Evolutionary conservation across 2,888 invertebrate species (phyloP).

Genomic region (Hirtodrosophila cameraria): DNA sequence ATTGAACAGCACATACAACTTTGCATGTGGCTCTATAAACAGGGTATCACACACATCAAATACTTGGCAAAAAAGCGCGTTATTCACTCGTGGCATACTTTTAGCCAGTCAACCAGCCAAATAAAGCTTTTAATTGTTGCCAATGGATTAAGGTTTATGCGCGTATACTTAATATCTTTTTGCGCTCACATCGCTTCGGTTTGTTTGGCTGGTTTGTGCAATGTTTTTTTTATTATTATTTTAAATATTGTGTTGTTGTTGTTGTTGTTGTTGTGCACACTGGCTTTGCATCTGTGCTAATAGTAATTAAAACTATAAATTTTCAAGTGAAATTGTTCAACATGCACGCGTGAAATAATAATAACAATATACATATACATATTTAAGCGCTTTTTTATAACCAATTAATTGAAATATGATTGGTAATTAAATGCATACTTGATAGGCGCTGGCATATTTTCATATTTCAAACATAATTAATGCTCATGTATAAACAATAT

Average conservation of each 20-base stretch:
- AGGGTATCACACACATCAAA: constrained; percentile 13
- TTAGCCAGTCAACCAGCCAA: constrained; percentile 43
- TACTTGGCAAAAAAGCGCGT: constrained; percentile 13
- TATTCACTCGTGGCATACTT: constrained; percentile 40
- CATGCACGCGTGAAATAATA: constrained; percentile 47
- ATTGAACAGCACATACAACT: neutral
- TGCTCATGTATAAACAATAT: constrained; percentile 35
- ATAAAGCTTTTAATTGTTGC: constrained; percentile 78
- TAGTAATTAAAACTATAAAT: constrained; percentile 70
- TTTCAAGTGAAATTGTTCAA: constrained; percentile 52
- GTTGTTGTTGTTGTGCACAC: neutral
- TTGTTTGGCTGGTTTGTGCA: constrained; percentile 16
- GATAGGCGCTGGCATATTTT: constrained; percentile 67
- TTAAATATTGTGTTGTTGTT: neutral
- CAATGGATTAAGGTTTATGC: constrained; percentile 69
- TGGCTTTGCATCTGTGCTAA: constrained; percentile 49
- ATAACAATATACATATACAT: constrained; percentile 47
- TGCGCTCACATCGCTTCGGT: constrained; percentile 7
- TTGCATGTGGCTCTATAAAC: neutral
- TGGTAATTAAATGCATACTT: constrained; percentile 74
- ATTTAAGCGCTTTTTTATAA: constrained; percentile 62
- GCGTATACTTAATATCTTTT: constrained; percentile 72
- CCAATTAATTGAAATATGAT: constrained; percentile 80
- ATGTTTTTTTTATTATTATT: constrained; percentile 6
- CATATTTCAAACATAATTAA: constrained; percentile 57